These are phyloP conservation scores for Ageneiosus marmoratus DNA, from an alignment of 2,113 vertebrate species.

Conservation along the genomic window DNA sequence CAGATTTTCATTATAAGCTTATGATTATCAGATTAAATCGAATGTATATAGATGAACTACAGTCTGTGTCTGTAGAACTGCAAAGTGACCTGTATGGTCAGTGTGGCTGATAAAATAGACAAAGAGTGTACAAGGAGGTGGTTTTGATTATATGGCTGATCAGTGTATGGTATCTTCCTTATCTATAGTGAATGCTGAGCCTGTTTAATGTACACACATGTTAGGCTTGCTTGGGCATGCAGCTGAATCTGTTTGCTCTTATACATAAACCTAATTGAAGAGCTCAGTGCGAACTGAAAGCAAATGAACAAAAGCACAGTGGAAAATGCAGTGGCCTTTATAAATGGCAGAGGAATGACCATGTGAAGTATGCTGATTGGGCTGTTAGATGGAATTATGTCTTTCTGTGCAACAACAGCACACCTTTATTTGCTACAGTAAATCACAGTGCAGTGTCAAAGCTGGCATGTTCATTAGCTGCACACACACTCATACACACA, in stretches of 20 bases:
- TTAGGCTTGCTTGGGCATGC: background rate
- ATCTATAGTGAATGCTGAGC: background rate
- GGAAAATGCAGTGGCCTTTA: conserved; percentile 19
- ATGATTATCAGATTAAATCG: background rate
- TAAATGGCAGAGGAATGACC: conserved; percentile 35
- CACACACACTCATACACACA: background rate
- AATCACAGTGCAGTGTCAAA: conserved; percentile 10
- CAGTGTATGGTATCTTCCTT: background rate
- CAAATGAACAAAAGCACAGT: conserved; percentile 36
- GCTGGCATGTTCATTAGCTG: conserved; percentile 24
- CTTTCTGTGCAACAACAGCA: conserved; percentile 2
- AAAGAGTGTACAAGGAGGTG: too few relatives aligned
- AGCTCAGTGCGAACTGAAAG: conserved; percentile 45
- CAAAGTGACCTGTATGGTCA: background rate
- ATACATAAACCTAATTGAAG: background rate
- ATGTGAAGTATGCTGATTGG: conserved; percentile 24
- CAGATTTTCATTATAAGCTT: background rate
- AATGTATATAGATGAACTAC: background rate
- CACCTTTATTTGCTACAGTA: background rate
- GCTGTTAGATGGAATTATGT: conserved; percentile 29
- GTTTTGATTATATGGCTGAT: background rate
- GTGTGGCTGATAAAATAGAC: background rate
- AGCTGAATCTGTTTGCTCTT: background rate
- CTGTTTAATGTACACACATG: background rate
- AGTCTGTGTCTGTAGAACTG: background rate